These are phyloP conservation scores for Bombus balteatus DNA, from an alignment of 1,140 invertebrate species.

Conservation along the genomic window DNA sequence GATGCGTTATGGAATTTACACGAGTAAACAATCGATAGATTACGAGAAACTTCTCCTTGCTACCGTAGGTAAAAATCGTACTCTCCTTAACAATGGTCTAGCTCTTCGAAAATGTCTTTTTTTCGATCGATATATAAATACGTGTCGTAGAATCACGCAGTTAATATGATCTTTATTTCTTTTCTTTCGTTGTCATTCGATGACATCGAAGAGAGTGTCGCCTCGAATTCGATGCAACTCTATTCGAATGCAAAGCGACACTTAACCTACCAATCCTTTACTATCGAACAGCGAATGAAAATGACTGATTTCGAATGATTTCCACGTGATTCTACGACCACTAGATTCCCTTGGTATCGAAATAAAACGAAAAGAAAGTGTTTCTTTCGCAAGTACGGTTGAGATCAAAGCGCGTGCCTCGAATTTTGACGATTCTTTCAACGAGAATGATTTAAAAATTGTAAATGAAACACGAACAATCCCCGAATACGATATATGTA, in stretches of 20 bases:
- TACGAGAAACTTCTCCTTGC: constrained; percentile 41
- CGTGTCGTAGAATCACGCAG: constrained; percentile 1
- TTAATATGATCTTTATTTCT: too few species aligned
- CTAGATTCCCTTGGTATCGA: background rate
- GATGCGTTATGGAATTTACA: constrained; percentile 23
- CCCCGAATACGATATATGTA: background rate
- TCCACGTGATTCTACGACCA: constrained; percentile 8
- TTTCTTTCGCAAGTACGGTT: constrained; percentile 33
- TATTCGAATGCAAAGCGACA: constrained; percentile 1
- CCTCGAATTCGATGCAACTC: background rate
- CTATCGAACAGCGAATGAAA: background rate
- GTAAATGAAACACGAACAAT: background rate
- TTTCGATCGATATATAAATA: background rate
- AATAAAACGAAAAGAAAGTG: constrained; percentile 1
- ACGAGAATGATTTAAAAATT: background rate
- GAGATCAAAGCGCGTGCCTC: constrained; percentile 43
- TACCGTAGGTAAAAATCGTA: constrained; percentile 50
- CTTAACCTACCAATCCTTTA: background rate
- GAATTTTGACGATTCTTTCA: constrained; percentile 19
- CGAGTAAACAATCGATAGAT: constrained; percentile 40
- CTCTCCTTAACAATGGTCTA: background rate
- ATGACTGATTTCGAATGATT: background rate
- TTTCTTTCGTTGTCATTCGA: background rate
- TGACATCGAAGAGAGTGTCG: background rate
- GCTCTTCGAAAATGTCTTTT: constrained; percentile 18